A percentile compares a stretch with the other conserved stretches of the same genome.
Evolutionary conservation across 2,888 invertebrate species (phyloP).

Genomic region (Diplazon laetatorius): DNA sequence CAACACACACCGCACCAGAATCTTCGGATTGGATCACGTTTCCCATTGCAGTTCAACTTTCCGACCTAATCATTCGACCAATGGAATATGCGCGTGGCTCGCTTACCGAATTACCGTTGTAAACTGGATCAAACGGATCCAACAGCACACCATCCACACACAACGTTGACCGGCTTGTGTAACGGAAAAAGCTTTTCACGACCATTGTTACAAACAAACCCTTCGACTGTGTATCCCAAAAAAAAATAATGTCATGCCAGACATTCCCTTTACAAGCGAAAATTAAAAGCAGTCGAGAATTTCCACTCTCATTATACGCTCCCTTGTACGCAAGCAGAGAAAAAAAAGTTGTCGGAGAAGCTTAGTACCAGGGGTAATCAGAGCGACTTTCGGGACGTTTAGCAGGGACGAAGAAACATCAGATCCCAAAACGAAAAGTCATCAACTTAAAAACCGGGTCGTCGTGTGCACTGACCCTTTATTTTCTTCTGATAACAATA

Average conservation of each 20-base stretch:
- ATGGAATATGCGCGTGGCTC: slow-evolving; percentile 45
- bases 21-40: slow-evolving; percentile 60
- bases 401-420: slow-evolving; percentile 30
- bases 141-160: background rate
- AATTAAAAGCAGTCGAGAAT: slow-evolving; percentile 1
- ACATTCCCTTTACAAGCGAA: background rate
- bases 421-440: slow-evolving; percentile 39
- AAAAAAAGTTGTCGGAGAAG: background rate
- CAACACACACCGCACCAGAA: slow-evolving; percentile 24
- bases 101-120: slow-evolving; percentile 31
- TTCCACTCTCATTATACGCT: slow-evolving; percentile 3
- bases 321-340: background rate
- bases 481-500: background rate
- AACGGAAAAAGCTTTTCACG: background rate
- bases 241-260: background rate
- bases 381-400: slow-evolving; percentile 45
- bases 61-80: slow-evolving; percentile 52
- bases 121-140: slow-evolving; percentile 12
- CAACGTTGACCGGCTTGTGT: background rate
- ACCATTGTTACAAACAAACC: background rate
- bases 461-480: slow-evolving; percentile 13
- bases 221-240: background rate
- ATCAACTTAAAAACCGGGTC: slow-evolving; percentile 57
- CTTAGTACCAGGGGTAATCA: slow-evolving; percentile 22
- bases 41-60: slow-evolving; percentile 50